Base-by-base conservation (phyloP, 2,113 vertebrate species). In the Mohoua ochrocephala region DNA sequence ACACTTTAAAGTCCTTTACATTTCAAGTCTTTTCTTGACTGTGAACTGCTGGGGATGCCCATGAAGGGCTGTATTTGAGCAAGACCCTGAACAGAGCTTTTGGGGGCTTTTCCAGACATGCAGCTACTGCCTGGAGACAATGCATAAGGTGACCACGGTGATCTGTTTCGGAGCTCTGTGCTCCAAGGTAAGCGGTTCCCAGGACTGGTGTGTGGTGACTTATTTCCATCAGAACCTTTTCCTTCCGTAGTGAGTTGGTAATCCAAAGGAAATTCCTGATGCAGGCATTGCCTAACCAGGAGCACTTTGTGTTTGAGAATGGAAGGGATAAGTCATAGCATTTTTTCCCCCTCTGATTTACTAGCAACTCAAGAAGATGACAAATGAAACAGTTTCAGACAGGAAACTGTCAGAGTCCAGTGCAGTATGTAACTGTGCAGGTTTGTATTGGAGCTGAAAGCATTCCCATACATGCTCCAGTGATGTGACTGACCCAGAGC, bases 211-310 rank as follows among this genome's bases (percentile, higher is more conserved):
- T 26, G 64, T 49, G 47, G 39, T 92, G 47, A 95, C 83, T 91
- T 92, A 89, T 86, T 90, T 93, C 85, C 88, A 78, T 23, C 45
- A 74, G 59, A 77, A 91, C 5, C n/a, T 89, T 91, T 91, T 85
- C 87, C 67, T 93, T 96, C 90, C 14, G 0, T 47, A 91, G 45
- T 69, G 53, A 61, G 74, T 94, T 80, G 67, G 84, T 69, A 80
- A 76, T 21, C n/a, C 67, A 94, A 57, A 96, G 89, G 84, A 96
- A 96, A 79, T 87, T 78, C 64, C 41, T 56, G 33, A 76, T 77
- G 49, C 9, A 56, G 45, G 56, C 75, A 83, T 53, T 85, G 45
- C 79, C 74, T 87, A 60, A 69, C 26, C 26, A 76, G 77, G 70
- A 91, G 17, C 26, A 76, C 11, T 79, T 65, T 54, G 65, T 91